phyloP scores from a whole-genome alignment of 30 jellyfish, hydroid and myxozoan species.

The Aurelia coerulea region DNA sequence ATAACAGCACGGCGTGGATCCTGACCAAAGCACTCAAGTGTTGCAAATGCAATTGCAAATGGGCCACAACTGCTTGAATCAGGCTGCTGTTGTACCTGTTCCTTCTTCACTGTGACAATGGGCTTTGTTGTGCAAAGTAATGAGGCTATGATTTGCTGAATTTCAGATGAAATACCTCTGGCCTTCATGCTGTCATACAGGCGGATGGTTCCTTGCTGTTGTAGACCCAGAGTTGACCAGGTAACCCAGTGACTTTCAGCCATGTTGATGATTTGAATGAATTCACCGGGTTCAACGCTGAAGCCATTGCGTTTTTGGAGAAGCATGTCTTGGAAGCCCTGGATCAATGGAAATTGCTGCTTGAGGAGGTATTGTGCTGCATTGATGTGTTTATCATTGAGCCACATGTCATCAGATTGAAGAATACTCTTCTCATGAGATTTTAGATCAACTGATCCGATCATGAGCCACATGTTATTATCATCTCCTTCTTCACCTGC shows the following conservation, averaged over 20 bases:
- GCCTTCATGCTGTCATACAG: constrained; percentile 16
- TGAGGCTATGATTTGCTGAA: background rate
- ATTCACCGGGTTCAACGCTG: constrained; percentile 8
- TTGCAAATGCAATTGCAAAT: constrained; percentile 22
- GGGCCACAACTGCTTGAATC: constrained; percentile 15
- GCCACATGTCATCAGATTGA: constrained; percentile 29
- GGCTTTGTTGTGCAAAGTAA: constrained; percentile 2
- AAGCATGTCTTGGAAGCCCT: background rate
- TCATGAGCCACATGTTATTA: too few species aligned
- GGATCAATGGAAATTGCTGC: constrained; percentile 22
- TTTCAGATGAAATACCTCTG: background rate
- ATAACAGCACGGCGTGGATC: too few species aligned
- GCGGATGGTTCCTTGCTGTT: background rate
- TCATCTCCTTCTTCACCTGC: background rate
- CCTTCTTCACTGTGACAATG: background rate
- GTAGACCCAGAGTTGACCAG: constrained; percentile 3
- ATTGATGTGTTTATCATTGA: constrained; percentile 25
- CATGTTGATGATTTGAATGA: constrained; percentile 15
- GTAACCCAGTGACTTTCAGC: constrained; percentile 14
- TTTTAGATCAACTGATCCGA: background rate
- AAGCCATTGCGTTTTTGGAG: constrained; percentile 3
- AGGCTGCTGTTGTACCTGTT: constrained; percentile 10
- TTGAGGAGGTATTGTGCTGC: constrained; percentile 30
- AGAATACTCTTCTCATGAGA: background rate
- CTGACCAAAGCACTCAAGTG: background rate